A percentile compares a stretch with the other conserved stretches of the same genome.
These are phyloP conservation scores for Salvelinus sp. DNA, from an alignment of 2,113 vertebrate genomes.

Conservation along the genomic window DNA sequence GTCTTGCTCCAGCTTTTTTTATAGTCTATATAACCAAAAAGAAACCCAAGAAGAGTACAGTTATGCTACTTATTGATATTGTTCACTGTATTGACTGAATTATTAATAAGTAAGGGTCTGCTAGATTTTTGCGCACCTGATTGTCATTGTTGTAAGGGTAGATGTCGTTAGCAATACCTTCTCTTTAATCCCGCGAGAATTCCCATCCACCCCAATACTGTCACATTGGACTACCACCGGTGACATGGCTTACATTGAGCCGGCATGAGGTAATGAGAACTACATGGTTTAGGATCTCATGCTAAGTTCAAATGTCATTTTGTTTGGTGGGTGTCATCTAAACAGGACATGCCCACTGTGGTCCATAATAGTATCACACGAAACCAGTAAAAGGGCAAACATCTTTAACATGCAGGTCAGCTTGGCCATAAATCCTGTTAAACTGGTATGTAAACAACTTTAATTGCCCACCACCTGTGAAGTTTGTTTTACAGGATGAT, in stretches of 20 bases:
- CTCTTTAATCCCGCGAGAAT: constrained; percentile 41
- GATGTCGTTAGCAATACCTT: not conserved
- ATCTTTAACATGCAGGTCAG: constrained; percentile 18
- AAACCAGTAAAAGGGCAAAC: constrained; percentile 45
- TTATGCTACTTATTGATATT: no score
- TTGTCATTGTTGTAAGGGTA: not conserved
- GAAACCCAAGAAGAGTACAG: no score
- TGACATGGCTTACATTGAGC: constrained; percentile 68
- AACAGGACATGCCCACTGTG: constrained; percentile 55
- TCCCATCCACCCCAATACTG: constrained; percentile 54
- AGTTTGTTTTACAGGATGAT: constrained; percentile 43
- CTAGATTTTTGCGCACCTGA: not conserved
- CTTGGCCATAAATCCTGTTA: constrained; percentile 54
- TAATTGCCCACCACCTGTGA: constrained; percentile 63
- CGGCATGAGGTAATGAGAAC: constrained; percentile 77
- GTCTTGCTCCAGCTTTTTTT: not conserved
- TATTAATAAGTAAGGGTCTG: no score
- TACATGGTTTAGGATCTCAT: constrained; percentile 56
- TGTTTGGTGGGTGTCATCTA: constrained; percentile 68
- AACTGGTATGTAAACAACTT: constrained; percentile 71
- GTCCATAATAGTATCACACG: constrained; percentile 47
- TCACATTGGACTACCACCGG: constrained; percentile 39
- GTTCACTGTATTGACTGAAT: no score
- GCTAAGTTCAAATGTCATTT: constrained; percentile 62
- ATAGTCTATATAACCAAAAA: no score